Conservation (phyloP, 2,113 vertebrate genomes). For the Sakesphorus luctuosus region DNA sequence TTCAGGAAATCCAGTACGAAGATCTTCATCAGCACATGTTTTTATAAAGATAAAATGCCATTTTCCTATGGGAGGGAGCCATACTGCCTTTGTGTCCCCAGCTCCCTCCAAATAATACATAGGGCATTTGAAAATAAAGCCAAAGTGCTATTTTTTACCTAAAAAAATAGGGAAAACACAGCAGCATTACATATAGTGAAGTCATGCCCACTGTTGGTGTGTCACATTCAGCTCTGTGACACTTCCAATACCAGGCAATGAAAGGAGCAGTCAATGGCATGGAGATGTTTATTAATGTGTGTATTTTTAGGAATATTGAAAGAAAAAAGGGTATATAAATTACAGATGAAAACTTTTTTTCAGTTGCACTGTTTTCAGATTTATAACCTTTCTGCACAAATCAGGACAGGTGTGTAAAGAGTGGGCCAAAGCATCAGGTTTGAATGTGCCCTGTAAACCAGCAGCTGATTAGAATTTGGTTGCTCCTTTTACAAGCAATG, state of each 20-base stretch:
- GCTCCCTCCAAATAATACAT: background rate
- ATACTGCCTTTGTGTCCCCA: background rate
- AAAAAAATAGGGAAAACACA: background rate
- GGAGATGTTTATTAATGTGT: background rate
- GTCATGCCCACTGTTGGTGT: background rate
- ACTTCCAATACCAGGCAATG: background rate
- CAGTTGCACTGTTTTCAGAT: background rate
- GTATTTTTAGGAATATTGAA: background rate
- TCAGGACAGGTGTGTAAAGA: background rate
- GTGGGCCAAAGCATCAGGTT: background rate
- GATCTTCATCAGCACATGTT: background rate
- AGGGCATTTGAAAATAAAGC: background rate
- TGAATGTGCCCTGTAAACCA: background rate
- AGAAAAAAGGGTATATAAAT: background rate
- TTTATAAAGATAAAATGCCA: background rate
- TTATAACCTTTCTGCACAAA: background rate
- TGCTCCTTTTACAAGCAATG: background rate
- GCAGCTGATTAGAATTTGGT: background rate
- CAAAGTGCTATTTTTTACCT: background rate
- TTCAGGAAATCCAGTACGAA: background rate
- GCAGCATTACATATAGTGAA: background rate
- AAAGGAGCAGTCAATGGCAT: background rate
- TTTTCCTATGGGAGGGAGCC: background rate
- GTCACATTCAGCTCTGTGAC: background rate
- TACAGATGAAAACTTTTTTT: background rate